phyloP scores from a whole-genome alignment of 2,888 invertebrate species.

The Itoplectis maculator region DNA sequence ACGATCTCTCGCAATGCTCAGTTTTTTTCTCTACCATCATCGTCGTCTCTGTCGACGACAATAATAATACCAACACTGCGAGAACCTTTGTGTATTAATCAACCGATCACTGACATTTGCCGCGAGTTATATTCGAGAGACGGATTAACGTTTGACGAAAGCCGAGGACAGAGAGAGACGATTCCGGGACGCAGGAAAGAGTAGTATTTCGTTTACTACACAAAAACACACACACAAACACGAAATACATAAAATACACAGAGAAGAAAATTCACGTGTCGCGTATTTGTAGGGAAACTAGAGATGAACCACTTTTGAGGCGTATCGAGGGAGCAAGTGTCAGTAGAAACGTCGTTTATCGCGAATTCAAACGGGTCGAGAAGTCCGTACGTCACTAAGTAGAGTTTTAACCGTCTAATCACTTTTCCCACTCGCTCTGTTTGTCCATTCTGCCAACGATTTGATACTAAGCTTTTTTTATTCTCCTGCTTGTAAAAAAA shows the following conservation, averaged over 20 bases:
- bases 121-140: slow-evolving; percentile 19
- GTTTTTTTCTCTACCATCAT: slow-evolving; percentile 38
- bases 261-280: slow-evolving; percentile 17
- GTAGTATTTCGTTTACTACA: slow-evolving; percentile 35
- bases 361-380: slow-evolving; percentile 45
- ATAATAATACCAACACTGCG: slow-evolving; percentile 44
- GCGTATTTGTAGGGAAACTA: slow-evolving; percentile 16
- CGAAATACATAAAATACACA: background rate
- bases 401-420: too few species aligned
- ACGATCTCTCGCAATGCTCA: slow-evolving; percentile 56
- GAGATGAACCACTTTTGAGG: slow-evolving; percentile 40
- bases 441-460: background rate
- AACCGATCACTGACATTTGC: slow-evolving; percentile 41
- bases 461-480: background rate
- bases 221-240: slow-evolving; percentile 1
- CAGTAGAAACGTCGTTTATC: slow-evolving; percentile 41
- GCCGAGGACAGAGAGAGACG: background rate
- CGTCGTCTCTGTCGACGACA: slow-evolving; percentile 48
- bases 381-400: background rate
- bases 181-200: slow-evolving; percentile 2
- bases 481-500: background rate
- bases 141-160: background rate
- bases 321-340: slow-evolving; percentile 34
- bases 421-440: too few species aligned
- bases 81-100: slow-evolving; percentile 42